Base-by-base conservation (phyloP, 2,113 vertebrate genomes). In the Colistium nudipinnis region DNA sequence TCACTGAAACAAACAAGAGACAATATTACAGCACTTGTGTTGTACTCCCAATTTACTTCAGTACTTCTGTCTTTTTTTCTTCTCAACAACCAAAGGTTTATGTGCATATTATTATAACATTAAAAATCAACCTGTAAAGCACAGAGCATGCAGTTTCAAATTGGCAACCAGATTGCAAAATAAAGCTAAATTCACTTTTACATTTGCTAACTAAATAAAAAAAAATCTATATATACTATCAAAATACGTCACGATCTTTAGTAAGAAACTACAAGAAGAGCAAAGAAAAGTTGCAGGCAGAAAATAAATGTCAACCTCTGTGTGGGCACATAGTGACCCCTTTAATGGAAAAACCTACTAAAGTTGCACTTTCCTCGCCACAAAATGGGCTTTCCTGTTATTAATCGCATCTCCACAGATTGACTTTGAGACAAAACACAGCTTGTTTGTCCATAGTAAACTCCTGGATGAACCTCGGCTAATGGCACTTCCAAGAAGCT, bases 1-100 rank as follows among this genome's bases (percentile, higher is more conserved):
- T 89, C 92, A 83, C 89, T 87, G 84, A n/a, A 82, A 79, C 7
- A 7, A 84, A 41, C 82, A 22, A 11, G n/a, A 63, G 10, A 62
- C 13, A 55, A 55, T 8, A 12, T 54, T 16, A 11, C 24, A 7
- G 4, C n/a, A n/a, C 8, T 31, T n/a, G n/a, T n/a, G n/a, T n/a
- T n/a, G n/a, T n/a, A n/a, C n/a, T n/a, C n/a, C n/a, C n/a, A n/a
- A n/a, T n/a, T n/a, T n/a, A n/a, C n/a, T n/a, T n/a, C n/a, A n/a
- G n/a, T n/a, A n/a, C n/a, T n/a, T n/a, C n/a, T n/a, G n/a, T n/a
- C n/a, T n/a, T n/a, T n/a, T n/a, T n/a, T n/a, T n/a, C n/a, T n/a
- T n/a, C n/a, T n/a, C n/a, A n/a, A n/a, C 30, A 31, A 7, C 30
- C 30, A 31, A 31, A 31, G 30, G 4, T 31, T 31, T 31, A 4